A percentile compares a stretch with the other conserved stretches of the same genome.
These are phyloP conservation scores for Oligia latruncula DNA, from an alignment of 2,888 invertebrate species.

Conservation along the genomic window DNA sequence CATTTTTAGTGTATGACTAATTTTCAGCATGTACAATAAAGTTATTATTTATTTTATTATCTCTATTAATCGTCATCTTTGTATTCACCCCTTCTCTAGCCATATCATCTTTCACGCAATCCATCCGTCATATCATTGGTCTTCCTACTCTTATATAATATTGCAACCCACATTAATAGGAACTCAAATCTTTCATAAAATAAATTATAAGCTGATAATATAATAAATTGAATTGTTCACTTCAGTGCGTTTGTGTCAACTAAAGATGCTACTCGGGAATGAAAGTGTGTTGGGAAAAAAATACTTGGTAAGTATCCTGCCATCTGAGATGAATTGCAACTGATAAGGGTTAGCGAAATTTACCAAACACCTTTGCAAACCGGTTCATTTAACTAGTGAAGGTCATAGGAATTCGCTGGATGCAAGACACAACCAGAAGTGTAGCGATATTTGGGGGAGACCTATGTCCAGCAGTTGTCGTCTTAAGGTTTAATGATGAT, in stretches of 20 bases:
- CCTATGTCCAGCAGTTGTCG: too few relatives aligned
- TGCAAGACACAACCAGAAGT: too few relatives aligned
- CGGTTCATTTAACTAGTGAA: not conserved
- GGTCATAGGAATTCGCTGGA: not conserved
- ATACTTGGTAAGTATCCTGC: conserved; percentile 30
- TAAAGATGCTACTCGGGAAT: conserved; percentile 26
- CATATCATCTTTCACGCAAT: not conserved
- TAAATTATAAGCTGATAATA: not conserved
- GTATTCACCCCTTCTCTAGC: not conserved
- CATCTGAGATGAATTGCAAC: not conserved
- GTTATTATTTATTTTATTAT: too few relatives aligned
- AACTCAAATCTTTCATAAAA: not conserved
- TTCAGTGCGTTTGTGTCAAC: conserved; percentile 52
- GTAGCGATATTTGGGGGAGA: not conserved
- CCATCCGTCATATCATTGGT: not conserved
- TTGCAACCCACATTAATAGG: not conserved
- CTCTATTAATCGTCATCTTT: not conserved
- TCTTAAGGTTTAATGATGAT: not conserved
- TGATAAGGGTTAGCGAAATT: not conserved
- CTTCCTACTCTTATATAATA: not conserved
- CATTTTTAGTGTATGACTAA: too few relatives aligned
- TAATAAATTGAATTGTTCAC: not conserved
- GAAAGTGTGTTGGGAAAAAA: conserved; percentile 48
- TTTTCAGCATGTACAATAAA: too few relatives aligned
- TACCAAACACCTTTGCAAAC: not conserved